Percentiles rank a stretch among this genome's conserved stretches.
phyloP scores from a whole-genome alignment of 2,113 vertebrate genomes.

The Quiscalus mexicanus region DNA sequence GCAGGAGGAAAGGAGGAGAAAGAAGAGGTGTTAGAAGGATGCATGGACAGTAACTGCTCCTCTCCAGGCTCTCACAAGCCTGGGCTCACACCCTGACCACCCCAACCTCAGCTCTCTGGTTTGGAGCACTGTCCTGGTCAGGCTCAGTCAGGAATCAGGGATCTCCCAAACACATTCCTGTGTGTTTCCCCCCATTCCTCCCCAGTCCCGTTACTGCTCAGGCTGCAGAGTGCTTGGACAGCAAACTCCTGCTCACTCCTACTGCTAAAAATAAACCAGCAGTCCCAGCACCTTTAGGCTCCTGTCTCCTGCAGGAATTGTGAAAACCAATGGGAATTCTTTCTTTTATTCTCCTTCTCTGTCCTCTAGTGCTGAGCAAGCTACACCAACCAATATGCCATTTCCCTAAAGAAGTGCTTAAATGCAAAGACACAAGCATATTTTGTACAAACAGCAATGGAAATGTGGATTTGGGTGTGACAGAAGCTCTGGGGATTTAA shows the following conservation, averaged over 20 bases:
- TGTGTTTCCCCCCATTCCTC: not conserved
- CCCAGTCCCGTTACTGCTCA: not conserved
- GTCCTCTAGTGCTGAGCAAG: constrained; percentile 9
- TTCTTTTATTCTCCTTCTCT: not conserved
- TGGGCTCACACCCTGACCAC: not conserved
- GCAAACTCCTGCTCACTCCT: not conserved
- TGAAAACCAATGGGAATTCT: not conserved
- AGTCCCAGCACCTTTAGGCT: not conserved
- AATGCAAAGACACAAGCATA: not conserved
- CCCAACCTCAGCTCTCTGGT: not conserved
- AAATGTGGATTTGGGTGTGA: not conserved
- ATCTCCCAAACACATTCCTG: not conserved
- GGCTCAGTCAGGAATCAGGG: not conserved
- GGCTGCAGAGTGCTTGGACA: not conserved
- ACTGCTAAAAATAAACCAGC: not conserved
- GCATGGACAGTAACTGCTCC: rapidly evolving
- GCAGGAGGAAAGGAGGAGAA: constrained; percentile 43
- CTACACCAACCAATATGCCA: not conserved
- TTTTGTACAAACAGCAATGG: not conserved
- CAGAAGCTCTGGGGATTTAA: not conserved
- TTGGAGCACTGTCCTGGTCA: not conserved
- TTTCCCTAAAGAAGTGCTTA: not conserved
- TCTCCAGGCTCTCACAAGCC: not conserved
- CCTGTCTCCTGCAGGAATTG: not conserved
- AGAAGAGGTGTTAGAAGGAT: not conserved